Conservation (phyloP, 2,797 vertebrate species). For the Todus mexicanus region DNA sequence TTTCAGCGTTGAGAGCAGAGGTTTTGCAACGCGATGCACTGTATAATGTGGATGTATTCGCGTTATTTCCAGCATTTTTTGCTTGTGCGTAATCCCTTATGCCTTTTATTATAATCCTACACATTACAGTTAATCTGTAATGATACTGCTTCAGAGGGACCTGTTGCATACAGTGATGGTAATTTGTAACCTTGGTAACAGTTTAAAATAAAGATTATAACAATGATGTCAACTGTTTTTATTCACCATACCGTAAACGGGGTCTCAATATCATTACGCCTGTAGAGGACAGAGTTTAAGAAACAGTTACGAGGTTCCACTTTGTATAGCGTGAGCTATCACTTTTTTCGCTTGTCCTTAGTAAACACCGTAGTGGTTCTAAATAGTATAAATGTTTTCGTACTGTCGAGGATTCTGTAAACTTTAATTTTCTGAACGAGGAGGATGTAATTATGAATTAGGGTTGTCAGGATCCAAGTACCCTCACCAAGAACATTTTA, state of each 20-base stretch:
- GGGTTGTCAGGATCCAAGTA: constrained; percentile 29
- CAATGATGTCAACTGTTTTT: constrained; percentile 83
- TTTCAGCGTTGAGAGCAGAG: neutral
- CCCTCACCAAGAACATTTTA: constrained; percentile 20
- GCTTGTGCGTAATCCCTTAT: constrained; percentile 68
- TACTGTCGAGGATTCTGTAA: constrained; percentile 49
- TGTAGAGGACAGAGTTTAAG: constrained; percentile 44
- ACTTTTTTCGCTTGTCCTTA: constrained; percentile 20
- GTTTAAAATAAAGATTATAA: constrained; percentile 92
- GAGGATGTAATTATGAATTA: constrained; percentile 17
- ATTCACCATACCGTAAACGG: constrained; percentile 66
- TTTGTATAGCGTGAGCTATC: neutral
- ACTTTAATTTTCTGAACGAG: constrained; percentile 55
- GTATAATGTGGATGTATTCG: neutral
- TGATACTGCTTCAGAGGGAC: constrained; percentile 89
- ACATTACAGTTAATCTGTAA: constrained; percentile 78
- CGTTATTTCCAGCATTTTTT: constrained; percentile 57
- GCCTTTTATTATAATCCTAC: constrained; percentile 74
- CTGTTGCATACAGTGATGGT: constrained; percentile 90
- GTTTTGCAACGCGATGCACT: neutral
- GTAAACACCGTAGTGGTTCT: neutral
- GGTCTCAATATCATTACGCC: constrained; percentile 41
- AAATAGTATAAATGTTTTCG: constrained; percentile 24
- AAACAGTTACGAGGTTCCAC: neutral
- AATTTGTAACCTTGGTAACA: constrained; percentile 99